A percentile compares a stretch with the other conserved stretches of the same genome.
phyloP scores from a whole-genome alignment of 1,140 invertebrate species.

The Polyergus mexicanus region DNA sequence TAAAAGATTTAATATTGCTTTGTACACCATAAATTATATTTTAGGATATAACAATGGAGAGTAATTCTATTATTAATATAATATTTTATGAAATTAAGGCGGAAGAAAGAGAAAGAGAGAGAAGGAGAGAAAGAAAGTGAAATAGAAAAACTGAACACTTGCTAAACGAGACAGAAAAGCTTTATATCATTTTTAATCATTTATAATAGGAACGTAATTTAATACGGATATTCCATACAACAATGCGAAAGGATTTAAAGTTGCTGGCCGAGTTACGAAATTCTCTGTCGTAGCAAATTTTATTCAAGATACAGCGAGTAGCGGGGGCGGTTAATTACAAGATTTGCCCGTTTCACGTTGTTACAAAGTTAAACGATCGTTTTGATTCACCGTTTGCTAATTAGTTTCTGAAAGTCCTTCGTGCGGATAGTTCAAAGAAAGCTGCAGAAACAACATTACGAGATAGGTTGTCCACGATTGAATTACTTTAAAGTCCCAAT shows the following conservation, averaged over 20 bases:
- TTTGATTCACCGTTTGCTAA: slow-evolving; percentile 62
- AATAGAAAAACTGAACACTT: too few relatives aligned
- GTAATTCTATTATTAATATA: slow-evolving; percentile 22
- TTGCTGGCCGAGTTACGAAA: slow-evolving; percentile 14
- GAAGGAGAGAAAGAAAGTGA: too few relatives aligned
- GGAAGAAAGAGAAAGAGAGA: not conserved
- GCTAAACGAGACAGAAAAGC: not conserved
- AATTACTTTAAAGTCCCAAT: slow-evolving; percentile 60
- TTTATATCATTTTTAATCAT: slow-evolving; percentile 26
- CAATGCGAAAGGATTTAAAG: slow-evolving; percentile 22
- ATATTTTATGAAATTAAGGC: slow-evolving; percentile 7
- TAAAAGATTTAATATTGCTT: not conserved
- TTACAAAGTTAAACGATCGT: slow-evolving; percentile 64
- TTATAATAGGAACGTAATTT: slow-evolving; percentile 33
- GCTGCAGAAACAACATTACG: slow-evolving; percentile 58
- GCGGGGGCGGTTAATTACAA: slow-evolving; percentile 48
- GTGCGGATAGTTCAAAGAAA: slow-evolving; percentile 57
- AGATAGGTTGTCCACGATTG: slow-evolving; percentile 38
- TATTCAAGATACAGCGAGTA: slow-evolving; percentile 45
- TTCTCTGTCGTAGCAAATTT: slow-evolving; percentile 43
- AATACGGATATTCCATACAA: slow-evolving; percentile 5
- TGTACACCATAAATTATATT: not conserved
- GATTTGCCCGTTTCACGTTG: slow-evolving; percentile 48
- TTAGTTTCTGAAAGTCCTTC: slow-evolving; percentile 62
- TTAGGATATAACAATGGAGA: not conserved